These are phyloP conservation scores for Bombus fervidus DNA, from an alignment of 1,140 invertebrate genomes.

Conservation along the genomic window DNA sequence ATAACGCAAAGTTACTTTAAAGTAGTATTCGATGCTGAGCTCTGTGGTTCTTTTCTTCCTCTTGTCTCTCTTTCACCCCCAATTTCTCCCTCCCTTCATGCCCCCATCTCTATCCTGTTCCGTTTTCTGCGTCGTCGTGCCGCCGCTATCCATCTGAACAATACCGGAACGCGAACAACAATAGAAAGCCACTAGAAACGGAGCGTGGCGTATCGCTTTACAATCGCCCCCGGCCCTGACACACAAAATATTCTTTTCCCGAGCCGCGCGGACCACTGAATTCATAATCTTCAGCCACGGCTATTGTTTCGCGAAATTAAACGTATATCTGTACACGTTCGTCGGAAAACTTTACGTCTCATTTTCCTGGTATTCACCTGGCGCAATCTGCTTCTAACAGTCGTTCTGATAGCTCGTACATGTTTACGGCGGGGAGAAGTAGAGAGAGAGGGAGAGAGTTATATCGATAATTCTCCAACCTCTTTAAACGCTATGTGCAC, in stretches of 20 bases:
- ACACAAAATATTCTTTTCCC: constrained; percentile 49
- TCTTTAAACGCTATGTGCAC: background rate
- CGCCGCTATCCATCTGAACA: constrained; percentile 27
- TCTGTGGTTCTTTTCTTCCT: background rate
- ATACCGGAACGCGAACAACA: constrained; percentile 49
- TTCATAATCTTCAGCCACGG: constrained; percentile 38
- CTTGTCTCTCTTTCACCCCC: background rate
- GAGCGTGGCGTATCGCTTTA: constrained; percentile 53
- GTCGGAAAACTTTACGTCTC: constrained; percentile 20
- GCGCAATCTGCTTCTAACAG: background rate
- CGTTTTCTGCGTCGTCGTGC: background rate
- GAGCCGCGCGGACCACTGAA: constrained; percentile 19
- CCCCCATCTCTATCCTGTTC: background rate
- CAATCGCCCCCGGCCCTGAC: constrained; percentile 47
- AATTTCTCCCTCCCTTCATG: background rate
- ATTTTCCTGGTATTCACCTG: background rate
- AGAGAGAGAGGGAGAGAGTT: background rate
- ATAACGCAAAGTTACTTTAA: constrained; percentile 46
- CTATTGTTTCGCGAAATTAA: constrained; percentile 51
- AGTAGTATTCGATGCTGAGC: constrained; percentile 17
- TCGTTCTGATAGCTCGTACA: background rate
- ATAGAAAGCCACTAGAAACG: constrained; percentile 43
- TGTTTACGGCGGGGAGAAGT: background rate
- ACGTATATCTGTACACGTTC: constrained; percentile 34
- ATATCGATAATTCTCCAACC: too few relatives aligned